phyloP scores from a whole-genome alignment of 1,140 invertebrate species.

The Drosophila insularis region DNA sequence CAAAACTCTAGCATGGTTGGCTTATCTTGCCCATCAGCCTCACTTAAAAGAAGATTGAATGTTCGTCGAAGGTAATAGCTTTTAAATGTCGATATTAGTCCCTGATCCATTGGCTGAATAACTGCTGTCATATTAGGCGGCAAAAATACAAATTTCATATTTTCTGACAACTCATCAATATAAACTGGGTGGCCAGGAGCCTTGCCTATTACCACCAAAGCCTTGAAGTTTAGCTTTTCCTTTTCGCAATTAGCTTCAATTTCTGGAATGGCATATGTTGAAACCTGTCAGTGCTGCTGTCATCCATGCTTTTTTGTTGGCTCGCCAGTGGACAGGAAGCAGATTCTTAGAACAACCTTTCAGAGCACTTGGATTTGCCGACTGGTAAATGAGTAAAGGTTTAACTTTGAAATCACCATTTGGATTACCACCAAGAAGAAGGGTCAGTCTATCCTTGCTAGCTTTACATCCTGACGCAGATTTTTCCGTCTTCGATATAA shows the following conservation, averaged over 20 bases:
- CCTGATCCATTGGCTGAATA: not conserved
- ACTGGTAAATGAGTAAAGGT: slow-evolving; percentile 20
- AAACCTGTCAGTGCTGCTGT: no score
- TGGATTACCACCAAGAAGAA: no score
- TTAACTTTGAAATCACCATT: slow-evolving; percentile 29
- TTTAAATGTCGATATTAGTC: no score
- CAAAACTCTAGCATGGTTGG: slow-evolving; percentile 19
- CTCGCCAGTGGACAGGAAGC: no score
- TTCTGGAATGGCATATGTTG: no score
- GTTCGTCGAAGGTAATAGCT: slow-evolving; percentile 8
- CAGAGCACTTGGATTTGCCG: slow-evolving; percentile 14
- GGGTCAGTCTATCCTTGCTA: no score
- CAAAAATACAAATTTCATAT: slow-evolving; percentile 7
- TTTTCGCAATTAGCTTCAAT: not conserved
- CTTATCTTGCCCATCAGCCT: slow-evolving; percentile 15
- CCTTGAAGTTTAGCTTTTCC: slow-evolving; percentile 21
- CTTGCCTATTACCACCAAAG: slow-evolving; percentile 2
- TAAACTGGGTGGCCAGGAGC: not conserved
- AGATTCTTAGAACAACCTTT: slow-evolving; percentile 23
- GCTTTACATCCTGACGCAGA: not conserved
- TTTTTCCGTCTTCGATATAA: not conserved
- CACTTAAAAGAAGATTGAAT: slow-evolving; percentile 7
- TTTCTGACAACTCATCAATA: not conserved
- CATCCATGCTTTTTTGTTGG: not conserved
- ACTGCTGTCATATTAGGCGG: slow-evolving; percentile 11